Evolutionary conservation across 2,113 vertebrate species (phyloP), one percentile per base, ranked within the genome.

Genomic region (Quiscalus mexicanus): DNA sequence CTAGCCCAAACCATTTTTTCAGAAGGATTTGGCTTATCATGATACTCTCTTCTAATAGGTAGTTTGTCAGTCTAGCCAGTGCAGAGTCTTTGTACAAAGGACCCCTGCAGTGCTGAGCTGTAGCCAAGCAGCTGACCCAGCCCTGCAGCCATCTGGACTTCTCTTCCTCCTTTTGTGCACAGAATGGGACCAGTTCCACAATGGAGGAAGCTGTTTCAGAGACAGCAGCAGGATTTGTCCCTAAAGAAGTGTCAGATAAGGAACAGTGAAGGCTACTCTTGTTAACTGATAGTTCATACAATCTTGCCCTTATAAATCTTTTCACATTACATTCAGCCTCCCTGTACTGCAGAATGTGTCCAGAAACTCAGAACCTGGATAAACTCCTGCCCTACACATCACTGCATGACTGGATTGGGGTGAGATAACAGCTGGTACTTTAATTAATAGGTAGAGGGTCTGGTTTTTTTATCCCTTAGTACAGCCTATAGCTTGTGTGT

Each of bases 321-420:
- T 91, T 31, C 86, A 35, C 2, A 1, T 90, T 93, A 30, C 42
- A 8, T 80, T 92, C 95, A 99, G 99, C 98, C 53, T 99, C 99
- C 77, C 89, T 99, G 47, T 99, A 99, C 94, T 99, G 98, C 97
- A 98, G 97, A 85, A 96, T 98, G 60, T 98, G 98, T 84, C 90
- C 98, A 77, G 98, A 98, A 93, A 95, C 96, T 79, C 96, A 97
- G 67, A 97, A 97, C 75, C 86, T 99, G 96, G 98, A 99, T 95
- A 98, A 98, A 93, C 95, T 99, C 67, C 96, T 99, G 94, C 99
- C 98, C 5, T 99, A 99, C 93, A 99, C 99, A 0, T 98, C 99
- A 52, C 94, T 99, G 85, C 97, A 96, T 76, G 91, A 96, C 95
- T 97, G 98, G 99, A 95, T 97, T 96, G 94, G 98, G 98, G 99